Conservation (phyloP, 2,888 invertebrate genomes). For the Drosophila cyrtoloma region DNA sequence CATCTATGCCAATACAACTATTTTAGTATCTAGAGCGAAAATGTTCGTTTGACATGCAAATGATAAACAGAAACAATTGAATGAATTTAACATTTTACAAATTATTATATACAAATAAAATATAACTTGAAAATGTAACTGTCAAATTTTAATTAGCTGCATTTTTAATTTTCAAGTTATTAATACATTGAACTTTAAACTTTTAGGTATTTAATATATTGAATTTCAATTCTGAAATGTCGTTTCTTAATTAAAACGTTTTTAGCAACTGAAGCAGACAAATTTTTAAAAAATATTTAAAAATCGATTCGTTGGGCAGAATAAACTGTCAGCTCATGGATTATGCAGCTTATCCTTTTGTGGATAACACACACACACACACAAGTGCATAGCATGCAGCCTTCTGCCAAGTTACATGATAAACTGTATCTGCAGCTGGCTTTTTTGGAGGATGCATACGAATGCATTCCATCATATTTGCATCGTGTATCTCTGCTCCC, state of each 20-base stretch:
- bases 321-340: background rate
- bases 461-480: slow-evolving; percentile 63
- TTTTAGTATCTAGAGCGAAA: background rate
- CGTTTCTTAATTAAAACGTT: background rate
- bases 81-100: slow-evolving; percentile 3
- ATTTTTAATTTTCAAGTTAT: background rate
- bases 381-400: background rate
- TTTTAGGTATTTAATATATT: background rate
- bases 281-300: background rate
- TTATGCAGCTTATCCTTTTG: background rate
- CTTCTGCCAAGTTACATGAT: slow-evolving; percentile 20
- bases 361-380: background rate
- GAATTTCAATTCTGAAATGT: background rate
- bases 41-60: background rate
- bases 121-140: background rate
- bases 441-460: slow-evolving; percentile 31
- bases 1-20: background rate
- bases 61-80: background rate
- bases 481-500: slow-evolving; percentile 14
- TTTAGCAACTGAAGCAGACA: background rate
- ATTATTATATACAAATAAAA: background rate
- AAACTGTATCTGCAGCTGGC: slow-evolving; percentile 24
- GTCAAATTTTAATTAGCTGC: background rate
- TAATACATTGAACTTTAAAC: background rate
- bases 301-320: background rate